Evolutionary conservation across 2,113 vertebrate species (phyloP).

Genomic region (Arvicanthis niloticus): DNA sequence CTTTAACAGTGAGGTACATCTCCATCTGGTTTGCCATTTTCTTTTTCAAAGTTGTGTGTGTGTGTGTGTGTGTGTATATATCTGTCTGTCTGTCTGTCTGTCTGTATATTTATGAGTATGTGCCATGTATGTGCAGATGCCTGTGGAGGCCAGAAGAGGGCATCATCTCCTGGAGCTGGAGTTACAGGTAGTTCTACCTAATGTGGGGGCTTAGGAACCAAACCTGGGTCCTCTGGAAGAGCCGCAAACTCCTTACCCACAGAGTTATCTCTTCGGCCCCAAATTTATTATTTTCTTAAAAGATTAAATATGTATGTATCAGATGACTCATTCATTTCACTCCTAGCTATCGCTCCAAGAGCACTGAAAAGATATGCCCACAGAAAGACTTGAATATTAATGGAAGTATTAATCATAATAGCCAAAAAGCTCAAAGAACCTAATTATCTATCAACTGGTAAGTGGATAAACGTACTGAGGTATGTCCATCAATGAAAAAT

Average conservation of each 20-base stretch:
- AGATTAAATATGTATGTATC: neutral
- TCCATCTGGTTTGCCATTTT: neutral
- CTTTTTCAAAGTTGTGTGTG: neutral
- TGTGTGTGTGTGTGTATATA: neutral
- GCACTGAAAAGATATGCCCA: slow-evolving; percentile 27
- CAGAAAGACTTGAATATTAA: slow-evolving; percentile 46
- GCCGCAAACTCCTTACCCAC: neutral
- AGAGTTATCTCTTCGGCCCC: neutral
- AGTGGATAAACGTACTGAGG: slow-evolving; percentile 33
- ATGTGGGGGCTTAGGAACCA: neutral
- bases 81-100: neutral
- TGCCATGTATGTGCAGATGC: neutral
- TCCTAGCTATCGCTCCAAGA: neutral
- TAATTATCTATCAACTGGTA: slow-evolving; percentile 52
- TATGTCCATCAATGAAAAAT: slow-evolving; percentile 40
- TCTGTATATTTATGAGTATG: neutral
- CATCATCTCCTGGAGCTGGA: neutral
- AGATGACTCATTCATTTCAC: slow-evolving; percentile 42
- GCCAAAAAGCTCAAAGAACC: slow-evolving; percentile 37
- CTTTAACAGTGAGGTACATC: neutral
- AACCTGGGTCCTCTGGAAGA: neutral
- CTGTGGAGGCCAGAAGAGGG: neutral
- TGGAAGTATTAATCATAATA: slow-evolving; percentile 43
- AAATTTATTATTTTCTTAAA: slow-evolving; percentile 42
- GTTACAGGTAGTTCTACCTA: neutral